phyloP scores from a whole-genome alignment of 2,113 vertebrate species.

The Coptodon bakossiorum region DNA sequence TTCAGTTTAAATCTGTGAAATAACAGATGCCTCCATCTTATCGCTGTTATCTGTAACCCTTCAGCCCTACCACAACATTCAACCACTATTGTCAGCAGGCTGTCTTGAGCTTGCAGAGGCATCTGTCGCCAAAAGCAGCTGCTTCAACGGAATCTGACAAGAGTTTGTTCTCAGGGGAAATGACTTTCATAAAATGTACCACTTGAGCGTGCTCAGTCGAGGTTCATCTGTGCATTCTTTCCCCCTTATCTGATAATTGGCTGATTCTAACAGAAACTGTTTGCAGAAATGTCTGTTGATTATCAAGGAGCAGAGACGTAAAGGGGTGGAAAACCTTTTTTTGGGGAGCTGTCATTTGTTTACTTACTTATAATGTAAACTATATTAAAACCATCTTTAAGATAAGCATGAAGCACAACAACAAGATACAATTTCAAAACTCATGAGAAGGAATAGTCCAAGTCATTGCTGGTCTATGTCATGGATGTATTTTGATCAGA shows the following conservation, averaged over 20 bases:
- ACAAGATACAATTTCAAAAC: background rate
- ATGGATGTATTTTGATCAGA: constrained; percentile 42
- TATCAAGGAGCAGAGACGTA: background rate
- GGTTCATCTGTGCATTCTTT: background rate
- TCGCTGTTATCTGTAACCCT: background rate
- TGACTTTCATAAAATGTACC: background rate
- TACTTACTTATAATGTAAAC: background rate
- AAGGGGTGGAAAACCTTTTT: background rate
- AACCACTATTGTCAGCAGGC: background rate
- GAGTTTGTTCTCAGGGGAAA: background rate
- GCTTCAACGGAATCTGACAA: background rate
- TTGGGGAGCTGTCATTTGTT: background rate
- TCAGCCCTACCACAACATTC: background rate
- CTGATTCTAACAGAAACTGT: background rate
- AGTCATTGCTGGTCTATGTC: constrained; percentile 10
- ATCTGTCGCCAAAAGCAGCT: background rate
- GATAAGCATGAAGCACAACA: background rate
- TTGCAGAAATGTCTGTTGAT: background rate
- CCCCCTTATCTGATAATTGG: background rate
- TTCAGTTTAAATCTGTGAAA: background rate
- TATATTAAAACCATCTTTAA: background rate
- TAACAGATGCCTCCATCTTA: background rate
- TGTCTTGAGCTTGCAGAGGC: background rate
- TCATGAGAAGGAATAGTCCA: constrained; percentile 16
- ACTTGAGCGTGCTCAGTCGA: background rate